Percentiles rank a stretch among this genome's conserved stretches.
phyloP scores from a whole-genome alignment of 2,888 invertebrate species.

The Eupeodes latifasciatus region DNA sequence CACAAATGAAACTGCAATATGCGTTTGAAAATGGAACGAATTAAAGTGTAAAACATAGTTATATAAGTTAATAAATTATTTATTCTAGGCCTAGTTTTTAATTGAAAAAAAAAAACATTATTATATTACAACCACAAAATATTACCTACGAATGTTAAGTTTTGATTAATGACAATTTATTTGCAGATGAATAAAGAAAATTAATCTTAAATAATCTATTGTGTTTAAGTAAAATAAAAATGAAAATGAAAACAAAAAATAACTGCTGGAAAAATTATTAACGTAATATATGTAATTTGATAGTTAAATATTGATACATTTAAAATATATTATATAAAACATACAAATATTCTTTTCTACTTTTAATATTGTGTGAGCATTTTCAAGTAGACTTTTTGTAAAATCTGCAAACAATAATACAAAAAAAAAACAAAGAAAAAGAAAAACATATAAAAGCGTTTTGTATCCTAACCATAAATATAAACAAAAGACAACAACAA shows the following conservation, averaged over 20 bases:
- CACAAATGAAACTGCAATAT: slow-evolving; percentile 21
- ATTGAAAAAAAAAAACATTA: slow-evolving; percentile 41
- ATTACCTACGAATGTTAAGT: slow-evolving; percentile 73
- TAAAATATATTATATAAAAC: slow-evolving; percentile 71
- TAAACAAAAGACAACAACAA: slow-evolving; percentile 22
- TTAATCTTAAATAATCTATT: slow-evolving; percentile 51
- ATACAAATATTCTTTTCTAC: slow-evolving; percentile 64
- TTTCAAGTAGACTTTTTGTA: slow-evolving; percentile 58
- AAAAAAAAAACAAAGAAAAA: slow-evolving; percentile 30
- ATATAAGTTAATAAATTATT: slow-evolving; percentile 65
- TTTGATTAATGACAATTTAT: slow-evolving; percentile 70
- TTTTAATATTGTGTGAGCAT: slow-evolving; percentile 65
- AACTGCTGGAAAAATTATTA: slow-evolving; percentile 68
- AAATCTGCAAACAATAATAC: slow-evolving; percentile 44
- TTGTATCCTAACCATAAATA: slow-evolving; percentile 46
- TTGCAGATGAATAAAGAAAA: slow-evolving; percentile 54
- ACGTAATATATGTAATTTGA: slow-evolving; percentile 41
- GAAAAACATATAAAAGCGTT: slow-evolving; percentile 36
- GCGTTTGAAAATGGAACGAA: slow-evolving; percentile 56
- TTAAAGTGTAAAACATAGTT: slow-evolving; percentile 65
- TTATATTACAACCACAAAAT: slow-evolving; percentile 57
- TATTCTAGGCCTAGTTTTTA: slow-evolving; percentile 66
- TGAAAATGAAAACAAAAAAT: slow-evolving; percentile 55
- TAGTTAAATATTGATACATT: slow-evolving; percentile 63
- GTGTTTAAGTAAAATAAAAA: slow-evolving; percentile 64